These are phyloP conservation scores for Gonatopus flavifemur DNA, from an alignment of 1,140 invertebrate species.

Conservation along the genomic window DNA sequence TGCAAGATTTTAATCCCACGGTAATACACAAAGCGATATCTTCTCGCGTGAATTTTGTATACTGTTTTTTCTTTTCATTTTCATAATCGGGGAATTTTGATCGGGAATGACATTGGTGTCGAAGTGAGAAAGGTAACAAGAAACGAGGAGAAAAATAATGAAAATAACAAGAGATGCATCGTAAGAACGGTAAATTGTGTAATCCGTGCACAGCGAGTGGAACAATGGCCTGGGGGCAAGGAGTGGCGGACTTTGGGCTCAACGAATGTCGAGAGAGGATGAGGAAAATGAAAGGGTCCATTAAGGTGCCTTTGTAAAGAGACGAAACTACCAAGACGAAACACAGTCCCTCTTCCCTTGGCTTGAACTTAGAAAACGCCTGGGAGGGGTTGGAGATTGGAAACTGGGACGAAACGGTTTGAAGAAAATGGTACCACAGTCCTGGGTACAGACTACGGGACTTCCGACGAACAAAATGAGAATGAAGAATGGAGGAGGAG, in stretches of 20 bases:
- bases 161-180: constrained; percentile 29
- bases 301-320: constrained; percentile 38
- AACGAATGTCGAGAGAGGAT: no score
- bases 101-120: constrained; percentile 3
- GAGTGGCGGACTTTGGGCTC: no score
- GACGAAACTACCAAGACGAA: constrained; percentile 18
- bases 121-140: no score
- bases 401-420: neutral
- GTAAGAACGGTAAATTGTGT: constrained; percentile 35
- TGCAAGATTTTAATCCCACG: no score
- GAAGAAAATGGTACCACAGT: neutral
- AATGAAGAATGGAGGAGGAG: constrained; percentile 3
- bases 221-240: constrained; percentile 28
- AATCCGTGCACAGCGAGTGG: constrained; percentile 24
- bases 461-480: neutral
- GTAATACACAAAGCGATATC: no score
- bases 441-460: constrained; percentile 1
- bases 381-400: constrained; percentile 11
- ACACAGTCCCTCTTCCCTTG: constrained; percentile 17
- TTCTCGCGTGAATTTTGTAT: neutral
- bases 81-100: neutral
- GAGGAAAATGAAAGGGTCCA: constrained; percentile 30
- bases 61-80: neutral
- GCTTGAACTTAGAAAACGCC: constrained; percentile 25
- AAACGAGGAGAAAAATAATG: no score